These are phyloP conservation scores for Ennomos erosarius DNA, from an alignment of 2,888 invertebrate species.

Conservation along the genomic window DNA sequence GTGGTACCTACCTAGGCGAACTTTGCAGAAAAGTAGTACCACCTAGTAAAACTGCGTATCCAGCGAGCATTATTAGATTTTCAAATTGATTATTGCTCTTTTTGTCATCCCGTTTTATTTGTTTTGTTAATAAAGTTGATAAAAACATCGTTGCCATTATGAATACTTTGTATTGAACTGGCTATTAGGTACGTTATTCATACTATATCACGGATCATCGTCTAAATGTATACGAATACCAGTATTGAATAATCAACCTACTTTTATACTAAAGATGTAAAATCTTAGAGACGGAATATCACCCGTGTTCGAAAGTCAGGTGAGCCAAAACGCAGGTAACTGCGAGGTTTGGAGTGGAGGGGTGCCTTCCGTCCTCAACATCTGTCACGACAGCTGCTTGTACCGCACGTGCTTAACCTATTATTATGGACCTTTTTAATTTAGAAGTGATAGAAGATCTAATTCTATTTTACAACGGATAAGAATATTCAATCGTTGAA, in stretches of 20 bases:
- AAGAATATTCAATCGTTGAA: slow-evolving; percentile 16
- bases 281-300: slow-evolving; percentile 10
- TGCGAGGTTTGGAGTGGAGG: slow-evolving; percentile 24
- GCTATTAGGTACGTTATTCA: too few species aligned
- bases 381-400: slow-evolving; percentile 81
- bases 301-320: slow-evolving; percentile 54
- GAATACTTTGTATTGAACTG: not conserved
- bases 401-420: slow-evolving; percentile 79
- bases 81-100: slow-evolving; percentile 31
- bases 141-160: not conserved
- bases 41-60: slow-evolving; percentile 33
- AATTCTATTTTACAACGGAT: slow-evolving; percentile 26
- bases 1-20: too few species aligned
- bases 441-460: slow-evolving; percentile 60
- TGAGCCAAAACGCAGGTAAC: slow-evolving; percentile 38
- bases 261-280: too few species aligned
- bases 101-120: slow-evolving; percentile 15
- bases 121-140: not conserved
- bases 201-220: too few species aligned
- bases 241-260: too few species aligned
- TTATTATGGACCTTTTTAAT: slow-evolving; percentile 74
- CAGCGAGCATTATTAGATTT: slow-evolving; percentile 22
- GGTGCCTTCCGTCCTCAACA: slow-evolving; percentile 71
- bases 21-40: slow-evolving; percentile 27
- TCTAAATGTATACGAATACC: too few species aligned